A percentile compares a stretch with the other conserved stretches of the same genome.
phyloP scores from a whole-genome alignment of 2,888 invertebrate genomes.

The Nemapogon koenigi region DNA sequence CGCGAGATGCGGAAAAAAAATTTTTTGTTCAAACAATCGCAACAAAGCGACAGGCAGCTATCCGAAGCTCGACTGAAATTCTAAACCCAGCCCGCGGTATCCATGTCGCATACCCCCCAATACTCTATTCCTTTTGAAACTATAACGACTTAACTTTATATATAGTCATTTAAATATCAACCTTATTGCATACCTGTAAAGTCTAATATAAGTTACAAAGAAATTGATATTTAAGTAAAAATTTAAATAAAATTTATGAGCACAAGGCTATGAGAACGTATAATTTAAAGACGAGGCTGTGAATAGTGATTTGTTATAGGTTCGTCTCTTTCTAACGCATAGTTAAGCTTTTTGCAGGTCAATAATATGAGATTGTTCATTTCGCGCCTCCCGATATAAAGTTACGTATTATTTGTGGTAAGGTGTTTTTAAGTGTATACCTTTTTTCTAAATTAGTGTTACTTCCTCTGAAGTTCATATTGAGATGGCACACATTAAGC shows the following conservation, averaged over 20 bases:
- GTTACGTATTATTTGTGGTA: constrained; percentile 63
- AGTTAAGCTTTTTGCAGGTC: constrained; percentile 34
- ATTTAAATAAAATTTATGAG: constrained; percentile 23
- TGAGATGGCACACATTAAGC: too few species aligned
- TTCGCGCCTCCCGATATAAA: constrained; percentile 51
- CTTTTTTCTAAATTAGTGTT: too few species aligned
- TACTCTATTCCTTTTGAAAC: constrained; percentile 49
- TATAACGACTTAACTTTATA: constrained; percentile 23
- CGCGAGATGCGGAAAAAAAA: constrained; percentile 39
- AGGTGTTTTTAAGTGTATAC: too few species aligned
- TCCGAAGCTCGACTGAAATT: constrained; percentile 65
- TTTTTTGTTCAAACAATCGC: constrained; percentile 51
- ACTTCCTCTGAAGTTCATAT: too few species aligned
- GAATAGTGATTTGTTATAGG: constrained; percentile 23
- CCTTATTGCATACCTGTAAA: constrained; percentile 9
- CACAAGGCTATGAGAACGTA: constrained; percentile 65
- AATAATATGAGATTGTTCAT: constrained; percentile 45
- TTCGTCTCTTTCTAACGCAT: constrained; percentile 33
- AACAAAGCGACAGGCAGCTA: constrained; percentile 62
- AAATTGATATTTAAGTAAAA: too few species aligned
- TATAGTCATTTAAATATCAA: constrained; percentile 13
- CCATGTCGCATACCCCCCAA: constrained; percentile 64
- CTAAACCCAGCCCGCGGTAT: constrained; percentile 62
- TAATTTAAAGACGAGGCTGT: constrained; percentile 60
- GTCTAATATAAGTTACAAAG: constrained; percentile 20